Evolutionary conservation across 2,888 invertebrate species (phyloP).

Genomic region (Drosophila mimetica): DNA sequence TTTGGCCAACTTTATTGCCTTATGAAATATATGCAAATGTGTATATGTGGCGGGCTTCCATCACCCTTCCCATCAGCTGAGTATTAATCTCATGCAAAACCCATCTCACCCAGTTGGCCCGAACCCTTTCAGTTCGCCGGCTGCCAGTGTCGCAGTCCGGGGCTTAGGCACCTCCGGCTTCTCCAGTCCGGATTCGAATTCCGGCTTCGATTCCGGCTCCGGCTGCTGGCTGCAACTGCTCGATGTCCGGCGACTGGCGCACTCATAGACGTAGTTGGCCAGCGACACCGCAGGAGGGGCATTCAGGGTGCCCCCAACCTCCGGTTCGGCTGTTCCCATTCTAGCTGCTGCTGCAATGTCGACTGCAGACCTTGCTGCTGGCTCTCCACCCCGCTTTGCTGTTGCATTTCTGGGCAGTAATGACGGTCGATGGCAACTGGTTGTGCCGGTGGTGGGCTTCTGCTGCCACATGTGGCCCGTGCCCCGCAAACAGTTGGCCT

Average conservation of each 20-base stretch:
- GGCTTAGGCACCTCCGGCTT: constrained; percentile 25
- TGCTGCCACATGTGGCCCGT: constrained; percentile 60
- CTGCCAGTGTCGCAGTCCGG: constrained; percentile 12
- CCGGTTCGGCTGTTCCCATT: background rate
- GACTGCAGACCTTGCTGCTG: background rate
- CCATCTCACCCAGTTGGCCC: constrained; percentile 3
- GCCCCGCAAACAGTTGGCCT: constrained; percentile 48
- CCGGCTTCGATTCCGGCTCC: constrained; percentile 12
- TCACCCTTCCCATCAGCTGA: constrained; percentile 2
- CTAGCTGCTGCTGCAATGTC: background rate
- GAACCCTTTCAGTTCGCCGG: background rate
- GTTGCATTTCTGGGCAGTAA: constrained; percentile 23
- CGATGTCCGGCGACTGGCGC: constrained; percentile 36
- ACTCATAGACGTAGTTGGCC: constrained; percentile 59
- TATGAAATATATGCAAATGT: constrained; percentile 10
- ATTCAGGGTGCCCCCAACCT: background rate
- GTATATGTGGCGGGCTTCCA: background rate
- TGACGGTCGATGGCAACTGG: constrained; percentile 46
- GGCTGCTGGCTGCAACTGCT: constrained; percentile 13
- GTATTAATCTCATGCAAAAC: constrained; percentile 3
- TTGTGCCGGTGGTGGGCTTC: constrained; percentile 5
- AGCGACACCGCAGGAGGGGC: constrained; percentile 24
- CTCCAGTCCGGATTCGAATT: constrained; percentile 16
- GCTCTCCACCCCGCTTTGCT: background rate
- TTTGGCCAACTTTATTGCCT: constrained; percentile 14